Percentiles rank a stretch among this genome's conserved stretches.
Conservation (phyloP, 1,140 invertebrate genomes). For the Bacillus rossius region DNA sequence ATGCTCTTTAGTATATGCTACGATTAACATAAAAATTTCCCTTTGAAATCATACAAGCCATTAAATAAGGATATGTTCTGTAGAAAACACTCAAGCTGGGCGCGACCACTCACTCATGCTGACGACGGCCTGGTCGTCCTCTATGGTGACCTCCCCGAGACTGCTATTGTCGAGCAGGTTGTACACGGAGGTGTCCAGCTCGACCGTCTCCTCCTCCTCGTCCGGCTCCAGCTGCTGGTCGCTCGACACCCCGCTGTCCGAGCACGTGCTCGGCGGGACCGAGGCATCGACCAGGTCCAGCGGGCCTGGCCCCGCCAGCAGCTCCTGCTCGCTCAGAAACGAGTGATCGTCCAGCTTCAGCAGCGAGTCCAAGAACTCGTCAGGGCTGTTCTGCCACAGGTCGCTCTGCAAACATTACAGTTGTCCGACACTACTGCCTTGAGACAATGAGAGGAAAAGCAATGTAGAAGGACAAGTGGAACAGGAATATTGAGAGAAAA, state of each 20-base stretch:
- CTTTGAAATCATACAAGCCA: too few species aligned
- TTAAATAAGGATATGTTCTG: too few species aligned
- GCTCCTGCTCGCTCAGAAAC: neutral
- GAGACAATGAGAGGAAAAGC: neutral
- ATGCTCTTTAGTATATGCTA: too few species aligned
- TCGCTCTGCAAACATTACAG: conserved; percentile 7
- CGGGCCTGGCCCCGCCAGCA: neutral
- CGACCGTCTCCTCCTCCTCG: conserved; percentile 10
- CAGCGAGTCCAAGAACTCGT: conserved; percentile 10
- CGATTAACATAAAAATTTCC: too few species aligned
- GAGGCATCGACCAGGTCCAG: neutral
- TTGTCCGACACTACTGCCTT: neutral
- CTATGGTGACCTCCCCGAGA: neutral
- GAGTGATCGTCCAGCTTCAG: conserved; percentile 7
- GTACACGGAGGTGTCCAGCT: conserved; percentile 10
- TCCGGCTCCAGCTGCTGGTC: conserved; percentile 11
- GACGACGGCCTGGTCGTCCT: conserved; percentile 7
- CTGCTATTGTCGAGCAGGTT: neutral
- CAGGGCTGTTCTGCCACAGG: neutral
- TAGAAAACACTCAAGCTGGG: too few species aligned
- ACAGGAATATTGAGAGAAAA: neutral
- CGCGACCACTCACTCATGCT: neutral
- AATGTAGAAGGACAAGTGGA: neutral
- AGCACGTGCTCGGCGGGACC: conserved; percentile 3
- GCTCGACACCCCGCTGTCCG: conserved; percentile 11